These are phyloP conservation scores for Lepidurus arcticus DNA, from an alignment of 1,140 invertebrate species.

Conservation along the genomic window DNA sequence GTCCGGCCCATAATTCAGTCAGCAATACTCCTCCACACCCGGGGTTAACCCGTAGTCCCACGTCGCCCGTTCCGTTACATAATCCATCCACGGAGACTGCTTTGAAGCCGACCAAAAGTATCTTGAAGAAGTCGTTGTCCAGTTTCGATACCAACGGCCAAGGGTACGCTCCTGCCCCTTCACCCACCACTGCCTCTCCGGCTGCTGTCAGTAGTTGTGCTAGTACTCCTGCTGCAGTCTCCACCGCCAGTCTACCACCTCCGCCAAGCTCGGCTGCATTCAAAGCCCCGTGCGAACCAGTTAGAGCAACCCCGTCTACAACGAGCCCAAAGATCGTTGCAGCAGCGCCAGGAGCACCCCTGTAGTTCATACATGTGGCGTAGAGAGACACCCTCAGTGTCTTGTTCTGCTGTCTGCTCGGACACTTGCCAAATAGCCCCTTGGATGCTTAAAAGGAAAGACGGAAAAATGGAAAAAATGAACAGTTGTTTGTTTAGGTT, in stretches of 20 bases:
- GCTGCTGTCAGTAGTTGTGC: conserved; percentile 32
- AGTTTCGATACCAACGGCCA: conserved; percentile 31
- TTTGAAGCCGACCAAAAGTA: not conserved
- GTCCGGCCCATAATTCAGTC: not conserved
- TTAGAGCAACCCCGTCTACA: too few species aligned
- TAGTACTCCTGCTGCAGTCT: too few species aligned
- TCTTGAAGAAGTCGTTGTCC: conserved; percentile 4
- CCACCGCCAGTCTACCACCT: not conserved
- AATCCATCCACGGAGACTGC: not conserved
- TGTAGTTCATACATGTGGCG: conserved; percentile 11
- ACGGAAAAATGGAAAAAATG: not conserved
- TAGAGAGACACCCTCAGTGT: conserved; percentile 36
- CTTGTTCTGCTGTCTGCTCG: conserved; percentile 25
- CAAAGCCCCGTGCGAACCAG: not conserved
- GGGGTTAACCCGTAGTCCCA: conserved; percentile 33
- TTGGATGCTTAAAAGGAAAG: not conserved
- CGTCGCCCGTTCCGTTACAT: conserved; percentile 33
- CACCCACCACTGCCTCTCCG: conserved; percentile 36
- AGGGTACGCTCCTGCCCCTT: conserved; percentile 35
- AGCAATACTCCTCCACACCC: not conserved
- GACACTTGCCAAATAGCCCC: conserved; percentile 29
- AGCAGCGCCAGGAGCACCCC: not conserved
- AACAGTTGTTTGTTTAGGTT: not conserved
- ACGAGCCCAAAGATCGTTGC: not conserved
- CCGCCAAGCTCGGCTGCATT: not conserved